Percentiles rank a stretch among this genome's conserved stretches.
These are phyloP conservation scores for Agrilus biguttatus DNA, from an alignment of 2,888 invertebrate species.

Conservation along the genomic window DNA sequence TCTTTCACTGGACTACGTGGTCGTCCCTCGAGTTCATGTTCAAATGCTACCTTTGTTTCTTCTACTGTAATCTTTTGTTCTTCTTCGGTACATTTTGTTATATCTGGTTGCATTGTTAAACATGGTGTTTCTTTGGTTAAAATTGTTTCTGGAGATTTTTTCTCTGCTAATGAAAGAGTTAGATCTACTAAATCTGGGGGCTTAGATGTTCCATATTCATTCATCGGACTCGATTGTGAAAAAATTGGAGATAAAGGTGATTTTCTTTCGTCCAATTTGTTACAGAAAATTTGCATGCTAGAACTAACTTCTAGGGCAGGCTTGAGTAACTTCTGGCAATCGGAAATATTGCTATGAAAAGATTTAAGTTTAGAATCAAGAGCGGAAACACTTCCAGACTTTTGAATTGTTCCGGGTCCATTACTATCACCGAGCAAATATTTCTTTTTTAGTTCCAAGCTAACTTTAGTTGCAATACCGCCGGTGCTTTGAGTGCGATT, in stretches of 20 bases:
- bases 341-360: slow-evolving; percentile 72
- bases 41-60: slow-evolving; percentile 7
- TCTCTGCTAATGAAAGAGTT: slow-evolving; percentile 1
- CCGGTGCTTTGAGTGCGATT: slow-evolving; percentile 76
- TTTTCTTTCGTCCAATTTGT: slow-evolving; percentile 23
- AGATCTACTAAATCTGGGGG: slow-evolving; percentile 3
- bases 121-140: slow-evolving; percentile 6
- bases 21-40: slow-evolving; percentile 32
- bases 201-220: slow-evolving; percentile 3
- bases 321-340: slow-evolving; percentile 74
- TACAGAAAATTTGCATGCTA: slow-evolving; percentile 54
- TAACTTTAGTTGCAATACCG: slow-evolving; percentile 75
- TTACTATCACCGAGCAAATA: slow-evolving; percentile 64
- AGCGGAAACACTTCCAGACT: slow-evolving; percentile 71
- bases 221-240: slow-evolving; percentile 6
- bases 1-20: slow-evolving; percentile 49
- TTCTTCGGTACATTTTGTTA: slow-evolving; percentile 5
- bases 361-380: slow-evolving; percentile 74
- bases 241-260: slow-evolving; percentile 27
- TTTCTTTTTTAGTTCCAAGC: slow-evolving; percentile 71
- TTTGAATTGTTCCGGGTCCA: slow-evolving; percentile 54
- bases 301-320: slow-evolving; percentile 57
- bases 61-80: not conserved
- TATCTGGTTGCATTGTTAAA: slow-evolving; percentile 8
- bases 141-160: slow-evolving; percentile 5